Evolutionary conservation across 2,797 vertebrate species (phyloP).

Genomic region (Pteronotus mesoamericanus): DNA sequence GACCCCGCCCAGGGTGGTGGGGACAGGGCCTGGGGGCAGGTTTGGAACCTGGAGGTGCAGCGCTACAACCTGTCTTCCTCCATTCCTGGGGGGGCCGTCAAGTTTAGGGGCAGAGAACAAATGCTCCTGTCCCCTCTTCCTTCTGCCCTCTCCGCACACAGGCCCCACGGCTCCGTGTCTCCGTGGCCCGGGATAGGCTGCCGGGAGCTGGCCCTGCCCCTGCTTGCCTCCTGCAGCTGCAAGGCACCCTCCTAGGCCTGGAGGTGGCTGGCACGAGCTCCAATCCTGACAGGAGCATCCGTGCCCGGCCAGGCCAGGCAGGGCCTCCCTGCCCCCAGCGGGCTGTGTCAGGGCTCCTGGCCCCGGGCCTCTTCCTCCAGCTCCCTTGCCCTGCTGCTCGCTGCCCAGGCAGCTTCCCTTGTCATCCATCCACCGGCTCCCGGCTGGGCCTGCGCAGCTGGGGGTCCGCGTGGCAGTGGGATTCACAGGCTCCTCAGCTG

Average conservation of each 20-base stretch:
- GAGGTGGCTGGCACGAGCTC: not conserved
- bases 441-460: not conserved
- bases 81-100: not conserved
- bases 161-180: not conserved
- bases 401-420: not conserved
- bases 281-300: not conserved
- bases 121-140: too few relatives aligned
- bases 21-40: not conserved
- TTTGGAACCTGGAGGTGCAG: not conserved
- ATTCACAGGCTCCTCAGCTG: not conserved
- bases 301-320: fast-evolving
- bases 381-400: not conserved
- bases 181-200: not conserved
- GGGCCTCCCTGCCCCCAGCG: fast-evolving
- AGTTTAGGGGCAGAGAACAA: not conserved
- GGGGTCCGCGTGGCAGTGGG: not conserved
- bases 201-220: not conserved
- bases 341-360: not conserved
- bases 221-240: not conserved
- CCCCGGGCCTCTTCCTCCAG: not conserved
- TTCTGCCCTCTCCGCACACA: not conserved
- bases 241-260: not conserved
- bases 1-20: not conserved
- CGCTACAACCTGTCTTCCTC: not conserved
- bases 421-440: not conserved